Evolutionary conservation across 2,888 invertebrate species (phyloP), one percentile per base, ranked within the genome.

Genomic region (Neelides folsomi): DNA sequence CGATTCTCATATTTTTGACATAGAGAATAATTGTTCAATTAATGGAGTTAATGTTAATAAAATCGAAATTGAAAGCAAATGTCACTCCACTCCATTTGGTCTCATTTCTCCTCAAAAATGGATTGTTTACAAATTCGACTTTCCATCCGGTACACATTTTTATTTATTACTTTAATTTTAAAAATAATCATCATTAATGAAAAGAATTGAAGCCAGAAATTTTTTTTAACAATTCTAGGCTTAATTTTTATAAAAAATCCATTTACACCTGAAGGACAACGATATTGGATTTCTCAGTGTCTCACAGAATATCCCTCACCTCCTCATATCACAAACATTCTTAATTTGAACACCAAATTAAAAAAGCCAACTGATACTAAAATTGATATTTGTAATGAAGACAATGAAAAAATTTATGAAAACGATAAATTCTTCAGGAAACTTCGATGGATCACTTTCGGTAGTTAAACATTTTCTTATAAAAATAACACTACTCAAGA

Each of bases 361-460:
- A 43, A 47, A 52, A 5, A 53, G 10, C 35, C 40, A 19, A 50
- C 43, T 3, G 49, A 52, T 27, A 1, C 19, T 12, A 47, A 19
- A 34, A 36, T 41, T 2, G 37, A 41, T 5, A 4, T 3, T 9
- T 3, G 1, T 9, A 19, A 18, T 13, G 5, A 10, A 5, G 49
- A 49, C 8, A 19, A 51, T 37, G 27, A 3, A 5, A 27, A 27
- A 27, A 27, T 27, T 27, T 3, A 3, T 7, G 27, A 27, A 27
- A 20, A 47, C 4, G 36, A 43, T 0, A 50, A 55, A 13, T 60
- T 64, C 54, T 64, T 58, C 40, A 68, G 74, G 43, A 78, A 79
- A 66, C 69, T 98, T 64, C 75, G 97, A 65, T 98, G 98, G 98
- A 80, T 85, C 1, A 98, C 97, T 0, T 71, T 97, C 36, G 98